A percentile compares a stretch with the other conserved stretches of the same genome.
Evolutionary conservation across 2,888 invertebrate genomes (phyloP).

Genomic region (Eupelmus urozonus): DNA sequence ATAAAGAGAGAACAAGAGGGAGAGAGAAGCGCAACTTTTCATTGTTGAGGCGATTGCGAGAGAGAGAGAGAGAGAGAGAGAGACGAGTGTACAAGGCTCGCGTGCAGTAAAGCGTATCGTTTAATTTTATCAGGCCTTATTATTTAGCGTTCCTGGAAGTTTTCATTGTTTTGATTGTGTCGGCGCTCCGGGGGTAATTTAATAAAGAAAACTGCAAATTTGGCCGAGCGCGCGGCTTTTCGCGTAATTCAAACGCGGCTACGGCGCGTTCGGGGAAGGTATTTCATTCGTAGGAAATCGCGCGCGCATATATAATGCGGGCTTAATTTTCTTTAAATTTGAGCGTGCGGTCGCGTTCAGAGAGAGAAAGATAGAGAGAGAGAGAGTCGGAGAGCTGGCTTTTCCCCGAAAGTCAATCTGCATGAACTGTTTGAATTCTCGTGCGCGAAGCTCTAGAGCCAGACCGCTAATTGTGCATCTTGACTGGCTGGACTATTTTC

Average conservation of each 20-base stretch:
- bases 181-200: constrained; percentile 17
- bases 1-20: background rate
- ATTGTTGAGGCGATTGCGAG: constrained; percentile 44
- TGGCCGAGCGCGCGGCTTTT: background rate
- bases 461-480: background rate
- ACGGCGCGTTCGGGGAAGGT: constrained; percentile 15
- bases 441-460: background rate
- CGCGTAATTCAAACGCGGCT: constrained; percentile 12
- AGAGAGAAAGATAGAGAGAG: no score
- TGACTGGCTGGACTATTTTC: no score
- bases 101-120: constrained; percentile 46
- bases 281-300: constrained; percentile 7
- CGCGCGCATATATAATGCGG: background rate
- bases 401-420: constrained; percentile 9
- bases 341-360: background rate
- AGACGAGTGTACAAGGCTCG: background rate
- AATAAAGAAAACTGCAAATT: constrained; percentile 48
- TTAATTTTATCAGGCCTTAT: constrained; percentile 41
- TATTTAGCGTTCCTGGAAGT: constrained; percentile 42
- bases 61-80: background rate
- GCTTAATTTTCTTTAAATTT: constrained; percentile 24
- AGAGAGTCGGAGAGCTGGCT: background rate
- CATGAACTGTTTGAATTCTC: background rate
- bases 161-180: constrained; percentile 48
- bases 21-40: constrained; percentile 42